Evolutionary conservation across 2,797 vertebrate genomes (phyloP), one percentile per base, ranked within the genome.

Genomic region (Apogon hyalosoma): DNA sequence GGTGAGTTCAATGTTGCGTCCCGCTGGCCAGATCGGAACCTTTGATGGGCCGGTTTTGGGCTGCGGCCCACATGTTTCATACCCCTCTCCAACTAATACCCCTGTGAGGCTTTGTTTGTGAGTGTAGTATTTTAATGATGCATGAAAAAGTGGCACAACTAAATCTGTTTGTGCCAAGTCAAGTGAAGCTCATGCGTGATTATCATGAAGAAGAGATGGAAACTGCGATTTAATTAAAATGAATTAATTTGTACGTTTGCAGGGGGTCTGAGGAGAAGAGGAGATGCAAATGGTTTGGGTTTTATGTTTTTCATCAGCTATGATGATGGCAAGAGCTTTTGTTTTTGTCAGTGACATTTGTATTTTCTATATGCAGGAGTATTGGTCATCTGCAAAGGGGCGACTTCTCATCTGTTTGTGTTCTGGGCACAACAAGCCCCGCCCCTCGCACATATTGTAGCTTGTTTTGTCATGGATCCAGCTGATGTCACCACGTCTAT

Each of bases 141-240:
- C 43, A 38, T 28, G 3, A 57, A 72, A 50, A 58, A 48, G 9
- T 16, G 24, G 6, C 7, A 1, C 14, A 31, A 39, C 54, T 59
- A 33, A 63, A 73, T 69, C 7, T 28, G 18, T 68, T 42, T 56
- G 55, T 56, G 51, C 11, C 43, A 14, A 50, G 42, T 62, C 36
- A 41, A 57, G 24, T 41, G 45, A 67, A 15, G 28, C 58, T 39
- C 10, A 48, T 31, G 11, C 24, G 18, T 2, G 14, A 28, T 45
- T 3, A 15, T 59, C 43, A 59, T 59, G 16, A 59, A 48, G 63
- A 77, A 67, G 33, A 36, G 33, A 36, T 36, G 10, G 33, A 10
- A 36, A 10, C 7, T 58, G 43, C 14, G 57, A 51, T 49, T 46
- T 38, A 45, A 54, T 64, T 15, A 40, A 49, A 58, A 72, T 63